Evolutionary conservation across 1,140 invertebrate species (phyloP).

Genomic region (Ganaspis sp.): DNA sequence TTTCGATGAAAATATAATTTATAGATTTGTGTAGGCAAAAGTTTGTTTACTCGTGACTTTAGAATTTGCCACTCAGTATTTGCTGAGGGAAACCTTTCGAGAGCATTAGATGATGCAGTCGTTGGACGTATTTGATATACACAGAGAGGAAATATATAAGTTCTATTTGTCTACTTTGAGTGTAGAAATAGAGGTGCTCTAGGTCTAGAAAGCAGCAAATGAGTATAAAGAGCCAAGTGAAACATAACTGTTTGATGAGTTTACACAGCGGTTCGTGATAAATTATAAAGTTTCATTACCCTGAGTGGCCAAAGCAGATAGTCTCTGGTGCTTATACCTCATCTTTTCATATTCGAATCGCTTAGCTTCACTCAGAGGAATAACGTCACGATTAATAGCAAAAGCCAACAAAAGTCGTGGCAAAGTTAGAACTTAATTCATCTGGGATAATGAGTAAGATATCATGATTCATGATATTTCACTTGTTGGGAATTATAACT

Average conservation of each 20-base stretch:
- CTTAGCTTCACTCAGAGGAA: not conserved
- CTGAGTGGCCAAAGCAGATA: conserved; percentile 15
- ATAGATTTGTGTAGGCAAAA: conserved; percentile 7
- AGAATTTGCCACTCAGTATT: not conserved
- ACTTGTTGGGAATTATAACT: not conserved
- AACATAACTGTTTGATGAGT: conserved; percentile 28
- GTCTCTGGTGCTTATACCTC: not conserved
- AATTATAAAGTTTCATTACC: conserved; percentile 29
- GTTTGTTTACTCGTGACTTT: not conserved
- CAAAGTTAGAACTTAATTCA: conserved; percentile 7
- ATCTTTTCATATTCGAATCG: conserved; percentile 20
- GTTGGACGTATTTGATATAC: not conserved
- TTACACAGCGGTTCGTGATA: conserved; percentile 3
- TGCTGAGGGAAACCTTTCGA: not conserved
- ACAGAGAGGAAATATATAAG: not conserved
- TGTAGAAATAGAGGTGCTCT: not conserved
- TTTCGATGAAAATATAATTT: too few species aligned
- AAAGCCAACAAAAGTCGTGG: not conserved
- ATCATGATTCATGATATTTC: conserved; percentile 10
- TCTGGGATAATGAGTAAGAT: not conserved
- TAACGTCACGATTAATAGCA: conserved; percentile 13
- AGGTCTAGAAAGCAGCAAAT: conserved; percentile 27
- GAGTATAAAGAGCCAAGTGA: conserved; percentile 26
- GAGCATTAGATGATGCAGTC: not conserved
- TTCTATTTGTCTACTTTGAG: conserved; percentile 12